Conservation (phyloP, 2,797 vertebrate species). For the Alauda arvensis region DNA sequence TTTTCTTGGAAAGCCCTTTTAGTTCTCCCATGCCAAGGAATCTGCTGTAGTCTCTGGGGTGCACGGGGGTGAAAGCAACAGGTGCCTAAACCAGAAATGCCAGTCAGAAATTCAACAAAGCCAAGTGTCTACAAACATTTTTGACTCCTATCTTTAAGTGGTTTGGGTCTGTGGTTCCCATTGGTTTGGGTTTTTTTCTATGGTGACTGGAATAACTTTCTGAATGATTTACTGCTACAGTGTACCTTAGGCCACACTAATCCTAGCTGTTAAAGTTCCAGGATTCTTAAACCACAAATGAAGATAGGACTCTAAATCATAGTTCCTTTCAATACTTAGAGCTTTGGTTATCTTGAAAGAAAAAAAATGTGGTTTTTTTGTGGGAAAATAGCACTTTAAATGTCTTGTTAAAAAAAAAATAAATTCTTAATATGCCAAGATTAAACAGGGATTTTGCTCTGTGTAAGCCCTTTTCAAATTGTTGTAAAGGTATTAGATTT, state of each 20-base stretch:
- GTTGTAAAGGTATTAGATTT: constrained; percentile 51
- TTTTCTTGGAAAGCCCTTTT: neutral
- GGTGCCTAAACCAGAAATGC: neutral
- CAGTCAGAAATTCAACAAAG: neutral
- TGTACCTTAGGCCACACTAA: neutral
- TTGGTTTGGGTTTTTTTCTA: neutral
- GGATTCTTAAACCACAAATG: neutral
- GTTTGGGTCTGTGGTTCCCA: neutral
- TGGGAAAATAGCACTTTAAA: constrained; percentile 21
- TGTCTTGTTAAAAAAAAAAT: constrained; percentile 21
- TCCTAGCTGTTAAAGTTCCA: neutral
- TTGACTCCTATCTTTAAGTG: neutral
- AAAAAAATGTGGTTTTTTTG: neutral
- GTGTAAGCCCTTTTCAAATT: constrained; percentile 47
- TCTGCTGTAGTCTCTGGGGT: neutral
- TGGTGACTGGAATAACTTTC: neutral
- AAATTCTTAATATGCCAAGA: constrained; percentile 36
- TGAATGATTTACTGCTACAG: neutral
- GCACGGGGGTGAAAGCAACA: rapidly evolving
- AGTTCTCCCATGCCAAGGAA: neutral
- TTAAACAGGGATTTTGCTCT: constrained; percentile 36
- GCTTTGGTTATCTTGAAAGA: neutral
- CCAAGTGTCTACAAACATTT: neutral
- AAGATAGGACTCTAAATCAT: neutral
- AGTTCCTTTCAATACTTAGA: neutral